phyloP scores from a whole-genome alignment of 2,797 vertebrate genomes.

The Pteronotus mesoamericanus region DNA sequence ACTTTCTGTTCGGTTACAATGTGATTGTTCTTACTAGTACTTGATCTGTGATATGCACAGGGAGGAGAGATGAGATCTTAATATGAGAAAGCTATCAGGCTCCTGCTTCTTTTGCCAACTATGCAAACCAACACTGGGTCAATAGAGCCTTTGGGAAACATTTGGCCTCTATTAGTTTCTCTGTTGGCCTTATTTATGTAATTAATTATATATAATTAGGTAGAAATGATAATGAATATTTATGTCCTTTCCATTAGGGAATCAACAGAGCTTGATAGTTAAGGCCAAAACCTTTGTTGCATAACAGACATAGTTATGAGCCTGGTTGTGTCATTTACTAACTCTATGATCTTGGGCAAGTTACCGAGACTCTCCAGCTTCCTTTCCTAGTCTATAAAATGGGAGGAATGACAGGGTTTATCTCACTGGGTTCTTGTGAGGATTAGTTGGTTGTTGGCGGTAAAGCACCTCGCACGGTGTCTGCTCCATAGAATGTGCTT shows the following conservation, averaged over 20 bases:
- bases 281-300: background rate
- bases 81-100: background rate
- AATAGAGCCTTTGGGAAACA: background rate
- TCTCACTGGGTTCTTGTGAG: background rate
- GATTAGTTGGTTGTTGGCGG: background rate
- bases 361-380: background rate
- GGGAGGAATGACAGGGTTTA: background rate
- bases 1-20: background rate
- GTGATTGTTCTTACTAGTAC: background rate
- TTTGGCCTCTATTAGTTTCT: conserved; percentile 31
- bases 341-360: background rate
- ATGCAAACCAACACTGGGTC: background rate
- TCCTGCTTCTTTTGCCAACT: background rate
- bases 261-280: background rate
- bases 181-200: background rate
- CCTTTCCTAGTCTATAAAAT: background rate
- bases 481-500: background rate
- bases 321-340: background rate
- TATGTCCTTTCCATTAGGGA: background rate
- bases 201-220: conserved; percentile 21
- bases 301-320: background rate
- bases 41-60: background rate
- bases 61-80: conserved; percentile 5
- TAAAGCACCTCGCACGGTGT: rapidly evolving
- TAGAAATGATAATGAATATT: conserved; percentile 22